These are phyloP conservation scores for Digitonthophagus gazella DNA, from an alignment of 2,888 invertebrate genomes.

Conservation along the genomic window DNA sequence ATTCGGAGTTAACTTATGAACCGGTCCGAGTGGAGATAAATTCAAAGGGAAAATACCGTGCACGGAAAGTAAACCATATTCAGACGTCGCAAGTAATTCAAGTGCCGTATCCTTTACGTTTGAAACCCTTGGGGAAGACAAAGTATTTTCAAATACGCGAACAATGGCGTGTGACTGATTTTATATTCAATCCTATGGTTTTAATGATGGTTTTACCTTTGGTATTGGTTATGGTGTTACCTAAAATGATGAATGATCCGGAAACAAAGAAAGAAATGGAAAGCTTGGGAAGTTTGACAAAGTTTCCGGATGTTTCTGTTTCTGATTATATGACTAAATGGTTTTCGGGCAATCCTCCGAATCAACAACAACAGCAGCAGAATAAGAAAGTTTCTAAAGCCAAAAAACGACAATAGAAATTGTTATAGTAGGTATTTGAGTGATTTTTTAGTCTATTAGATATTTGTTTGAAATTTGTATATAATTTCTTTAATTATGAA, in stretches of 20 bases:
- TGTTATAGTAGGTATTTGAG: constrained; percentile 10
- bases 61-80: constrained; percentile 89
- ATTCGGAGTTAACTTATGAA: constrained; percentile 91
- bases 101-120: constrained; percentile 87
- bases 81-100: constrained; percentile 89
- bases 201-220: constrained; percentile 96
- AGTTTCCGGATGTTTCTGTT: constrained; percentile 91
- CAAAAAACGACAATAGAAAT: constrained; percentile 41
- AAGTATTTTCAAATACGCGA: constrained; percentile 90
- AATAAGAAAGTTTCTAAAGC: constrained; percentile 42
- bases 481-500: background rate
- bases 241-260: constrained; percentile 97
- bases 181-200: constrained; percentile 96
- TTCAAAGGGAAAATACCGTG: constrained; percentile 94
- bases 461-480: constrained; percentile 12
- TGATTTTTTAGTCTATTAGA: constrained; percentile 6
- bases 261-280: constrained; percentile 96
- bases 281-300: constrained; percentile 78
- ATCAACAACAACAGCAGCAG: constrained; percentile 31
- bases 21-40: constrained; percentile 95
- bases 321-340: constrained; percentile 90
- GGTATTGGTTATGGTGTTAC: constrained; percentile 85
- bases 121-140: constrained; percentile 78
- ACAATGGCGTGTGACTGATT: constrained; percentile 95
- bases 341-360: constrained; percentile 68